phyloP scores from a whole-genome alignment of 1,140 invertebrate species.

The Homalodisca vitripennis region DNA sequence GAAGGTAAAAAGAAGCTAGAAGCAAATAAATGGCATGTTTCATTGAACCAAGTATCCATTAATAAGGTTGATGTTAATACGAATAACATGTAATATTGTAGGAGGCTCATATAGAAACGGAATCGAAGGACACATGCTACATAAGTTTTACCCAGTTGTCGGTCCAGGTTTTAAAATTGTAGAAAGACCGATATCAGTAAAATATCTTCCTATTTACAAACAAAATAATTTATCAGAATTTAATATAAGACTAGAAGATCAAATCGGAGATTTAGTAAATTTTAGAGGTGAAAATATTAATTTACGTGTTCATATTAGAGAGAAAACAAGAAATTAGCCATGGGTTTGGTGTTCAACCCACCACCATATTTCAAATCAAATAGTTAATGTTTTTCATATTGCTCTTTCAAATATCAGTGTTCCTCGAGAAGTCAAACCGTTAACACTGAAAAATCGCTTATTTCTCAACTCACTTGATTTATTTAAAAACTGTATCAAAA shows the following conservation, averaged over 20 bases:
- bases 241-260: conserved; percentile 34
- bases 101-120: conserved; percentile 43
- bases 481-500: background rate
- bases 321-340: background rate
- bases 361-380: background rate
- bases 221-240: background rate
- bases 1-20: background rate
- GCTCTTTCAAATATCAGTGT: background rate
- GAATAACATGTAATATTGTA: conserved; percentile 31
- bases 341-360: background rate
- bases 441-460: background rate
- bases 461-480: background rate
- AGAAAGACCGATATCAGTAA: conserved; percentile 35
- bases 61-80: conserved; percentile 22
- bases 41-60: conserved; percentile 18
- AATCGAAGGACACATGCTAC: conserved; percentile 40
- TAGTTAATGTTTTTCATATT: background rate
- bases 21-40: conserved; percentile 13
- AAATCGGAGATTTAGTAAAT: conserved; percentile 35
- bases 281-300: conserved; percentile 37
- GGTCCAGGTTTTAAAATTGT: conserved; percentile 42
- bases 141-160: conserved; percentile 43
- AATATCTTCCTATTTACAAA: conserved; percentile 35
- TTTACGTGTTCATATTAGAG: conserved; percentile 35
- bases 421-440: background rate